Percentiles rank a stretch among this genome's conserved stretches.
Conservation (phyloP, 2,888 invertebrate species). For the Eilema sororculum region DNA sequence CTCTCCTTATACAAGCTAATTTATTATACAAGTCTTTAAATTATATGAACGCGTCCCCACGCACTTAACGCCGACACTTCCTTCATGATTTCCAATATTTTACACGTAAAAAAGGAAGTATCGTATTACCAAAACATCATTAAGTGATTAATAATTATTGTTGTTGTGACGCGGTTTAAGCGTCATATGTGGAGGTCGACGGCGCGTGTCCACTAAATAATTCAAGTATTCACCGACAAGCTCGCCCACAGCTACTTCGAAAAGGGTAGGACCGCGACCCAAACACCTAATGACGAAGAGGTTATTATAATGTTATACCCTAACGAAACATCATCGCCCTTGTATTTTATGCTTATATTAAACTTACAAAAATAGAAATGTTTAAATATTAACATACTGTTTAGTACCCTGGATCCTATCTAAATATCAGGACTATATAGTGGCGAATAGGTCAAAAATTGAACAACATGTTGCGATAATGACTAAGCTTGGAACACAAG, state of each 20-base stretch:
- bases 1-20: too few relatives aligned
- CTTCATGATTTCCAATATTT: background rate
- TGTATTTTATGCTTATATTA: slow-evolving; percentile 14
- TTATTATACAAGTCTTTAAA: too few relatives aligned
- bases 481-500: background rate
- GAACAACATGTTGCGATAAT: background rate
- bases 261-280: slow-evolving; percentile 69
- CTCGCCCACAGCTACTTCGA: slow-evolving; percentile 66
- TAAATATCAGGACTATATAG: background rate
- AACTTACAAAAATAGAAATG: background rate
- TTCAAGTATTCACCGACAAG: slow-evolving; percentile 70
- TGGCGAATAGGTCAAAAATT: background rate
- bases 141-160: slow-evolving; percentile 51
- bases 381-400: background rate
- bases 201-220: slow-evolving; percentile 71
- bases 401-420: background rate
- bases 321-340: slow-evolving; percentile 48
- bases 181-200: slow-evolving; percentile 59
- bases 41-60: too few relatives aligned
- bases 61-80: too few relatives aligned
- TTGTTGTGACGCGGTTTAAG: slow-evolving; percentile 57
- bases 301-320: slow-evolving; percentile 37
- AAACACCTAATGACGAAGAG: slow-evolving; percentile 64
- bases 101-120: background rate
- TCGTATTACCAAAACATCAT: slow-evolving; percentile 22